Base-by-base conservation (phyloP, 1,140 invertebrate species). In the Papilio helenus region DNA sequence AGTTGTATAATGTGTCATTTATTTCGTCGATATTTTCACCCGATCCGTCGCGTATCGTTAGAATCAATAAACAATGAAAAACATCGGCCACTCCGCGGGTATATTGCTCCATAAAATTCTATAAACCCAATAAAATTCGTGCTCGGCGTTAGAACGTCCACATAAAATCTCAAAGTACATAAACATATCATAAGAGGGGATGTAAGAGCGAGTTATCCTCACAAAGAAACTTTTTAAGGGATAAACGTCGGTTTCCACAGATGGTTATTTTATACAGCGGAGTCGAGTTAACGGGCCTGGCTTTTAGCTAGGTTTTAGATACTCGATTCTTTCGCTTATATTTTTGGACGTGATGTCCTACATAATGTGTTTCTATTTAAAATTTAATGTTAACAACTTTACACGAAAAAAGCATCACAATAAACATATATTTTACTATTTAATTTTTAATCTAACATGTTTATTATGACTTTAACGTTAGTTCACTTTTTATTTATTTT, bases 81-180 rank as follows among this genome's bases (percentile, higher is more conserved):
- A 92, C 85, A 91, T 86, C 90, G 92, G 90, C 91, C 88, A 92
- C 87, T 91, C 85, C 81, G 87, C 89, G 87, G 86, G 82, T 77
- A 88, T 92, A 92, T 91, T 86, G 88, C 85, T 84, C 86, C 90
- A 91, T n/a, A 94, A 94, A 93, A 94, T 93, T 94, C 93, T 94
- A 93, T 93, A 93, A 93, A 90, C 88, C 89, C 91, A 93, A 94
- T 94, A 94, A 94, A 94, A 93, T 87, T 92, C 93, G 93, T 94
- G 93, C 93, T 88, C 85, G 83, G 93, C 92, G 92, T 93, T 90
- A 89, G 89, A 94, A 94, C 91, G 90, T 91, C 90, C 92, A 90
- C 93, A 94, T 94, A 94, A 94, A 94, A 94, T 93, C 92, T 91
- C 87, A 91, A 93, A 93, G 91, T 94, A 93, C 92, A 93, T 94